These are phyloP conservation scores for Jacana jacana DNA, from an alignment of 2,113 vertebrate species.

Conservation along the genomic window DNA sequence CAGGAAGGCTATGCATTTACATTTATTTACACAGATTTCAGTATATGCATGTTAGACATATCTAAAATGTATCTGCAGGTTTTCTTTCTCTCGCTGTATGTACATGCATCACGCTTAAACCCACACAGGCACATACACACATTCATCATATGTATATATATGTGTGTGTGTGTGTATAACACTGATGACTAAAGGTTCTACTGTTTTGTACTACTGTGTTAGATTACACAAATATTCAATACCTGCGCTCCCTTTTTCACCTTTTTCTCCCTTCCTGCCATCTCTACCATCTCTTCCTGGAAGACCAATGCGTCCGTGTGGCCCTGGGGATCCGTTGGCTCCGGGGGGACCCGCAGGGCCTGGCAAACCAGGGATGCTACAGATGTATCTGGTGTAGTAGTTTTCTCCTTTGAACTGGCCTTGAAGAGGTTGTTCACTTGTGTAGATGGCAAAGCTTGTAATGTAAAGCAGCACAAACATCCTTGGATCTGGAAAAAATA, in stretches of 20 bases:
- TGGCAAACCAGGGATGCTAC: conserved; percentile 89
- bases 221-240: conserved; percentile 52
- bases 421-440: conserved; percentile 81
- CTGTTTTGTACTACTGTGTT: background rate
- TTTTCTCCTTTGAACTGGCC: conserved; percentile 81
- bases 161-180: background rate
- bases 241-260: conserved; percentile 93
- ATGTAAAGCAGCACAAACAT: conserved; percentile 86
- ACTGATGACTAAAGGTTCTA: background rate
- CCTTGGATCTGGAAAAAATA: conserved; percentile 78
- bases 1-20: background rate
- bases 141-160: background rate
- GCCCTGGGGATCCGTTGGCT: conserved; percentile 80
- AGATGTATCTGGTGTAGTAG: conserved; percentile 84
- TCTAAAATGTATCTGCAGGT: background rate
- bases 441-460: conserved; percentile 85
- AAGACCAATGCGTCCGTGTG: conserved; percentile 88
- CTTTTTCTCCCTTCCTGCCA: conserved; percentile 93
- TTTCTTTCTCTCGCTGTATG: background rate
- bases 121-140: background rate
- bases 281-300: conserved; percentile 97
- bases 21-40: background rate
- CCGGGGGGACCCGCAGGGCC: conserved; percentile 85
- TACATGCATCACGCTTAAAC: background rate
- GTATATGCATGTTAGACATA: background rate